phyloP scores from a whole-genome alignment of 2,113 vertebrate species.

The Copsychus sechellarum region DNA sequence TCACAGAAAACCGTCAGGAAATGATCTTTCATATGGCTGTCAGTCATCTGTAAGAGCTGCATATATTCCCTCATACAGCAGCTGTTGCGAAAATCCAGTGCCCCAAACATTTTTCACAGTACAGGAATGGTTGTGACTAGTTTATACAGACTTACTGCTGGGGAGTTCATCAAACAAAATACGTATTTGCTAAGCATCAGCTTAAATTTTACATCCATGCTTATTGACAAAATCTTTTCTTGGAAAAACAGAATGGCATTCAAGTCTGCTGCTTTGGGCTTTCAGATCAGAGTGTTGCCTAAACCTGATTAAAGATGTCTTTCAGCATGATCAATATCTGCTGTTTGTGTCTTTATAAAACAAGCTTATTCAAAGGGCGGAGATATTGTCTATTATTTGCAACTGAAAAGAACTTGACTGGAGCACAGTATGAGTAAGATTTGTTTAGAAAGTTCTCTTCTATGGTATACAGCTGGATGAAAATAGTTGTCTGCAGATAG shows the following conservation, averaged over 20 bases:
- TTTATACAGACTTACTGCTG: neutral
- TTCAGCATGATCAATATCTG: neutral
- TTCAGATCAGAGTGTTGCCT: neutral
- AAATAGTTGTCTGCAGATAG: neutral
- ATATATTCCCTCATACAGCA: neutral
- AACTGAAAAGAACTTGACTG: neutral
- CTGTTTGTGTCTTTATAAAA: neutral
- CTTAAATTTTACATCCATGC: neutral
- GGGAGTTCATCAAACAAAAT: neutral
- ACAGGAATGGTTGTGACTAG: neutral
- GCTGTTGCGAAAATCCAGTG: neutral
- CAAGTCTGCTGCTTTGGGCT: neutral
- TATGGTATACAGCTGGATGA: neutral
- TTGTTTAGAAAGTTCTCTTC: neutral
- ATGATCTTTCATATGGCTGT: neutral
- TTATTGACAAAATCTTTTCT: neutral
- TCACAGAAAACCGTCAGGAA: neutral
- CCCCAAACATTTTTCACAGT: neutral
- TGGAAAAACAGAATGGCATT: neutral
- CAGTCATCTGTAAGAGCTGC: neutral
- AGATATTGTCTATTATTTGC: neutral
- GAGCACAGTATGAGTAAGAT: neutral
- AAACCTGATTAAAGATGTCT: neutral
- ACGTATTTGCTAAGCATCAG: neutral
- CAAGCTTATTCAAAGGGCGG: neutral